Evolutionary conservation across 2,888 invertebrate genomes (phyloP), one percentile per base, ranked within the genome.

Genomic region (Aelia acuminata): DNA sequence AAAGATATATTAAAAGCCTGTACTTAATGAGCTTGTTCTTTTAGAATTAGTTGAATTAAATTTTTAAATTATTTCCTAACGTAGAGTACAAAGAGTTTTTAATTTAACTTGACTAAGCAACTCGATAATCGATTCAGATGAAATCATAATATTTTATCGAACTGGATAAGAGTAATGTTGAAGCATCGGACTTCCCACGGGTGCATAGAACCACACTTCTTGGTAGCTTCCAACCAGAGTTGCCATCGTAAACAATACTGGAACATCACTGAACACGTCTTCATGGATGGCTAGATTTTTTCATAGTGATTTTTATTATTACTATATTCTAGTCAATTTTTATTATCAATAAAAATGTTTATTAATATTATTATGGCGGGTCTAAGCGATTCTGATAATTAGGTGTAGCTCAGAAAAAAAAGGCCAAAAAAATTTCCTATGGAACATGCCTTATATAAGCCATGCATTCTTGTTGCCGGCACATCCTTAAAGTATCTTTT

Each of bases 101-200:
- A n/a, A n/a, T n/a, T n/a, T n/a, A n/a, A n/a, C n/a, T n/a, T n/a
- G n/a, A n/a, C n/a, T n/a, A n/a, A n/a, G n/a, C n/a, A n/a, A n/a
- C n/a, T n/a, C n/a, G n/a, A n/a, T n/a, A n/a, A n/a, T n/a, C n/a
- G n/a, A n/a, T n/a, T n/a, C n/a, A n/a, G n/a, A n/a, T n/a, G n/a
- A n/a, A n/a, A n/a, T n/a, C 22, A 57, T 57, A 57, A 26, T 13
- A 35, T 31, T 63, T 63, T 18, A 35, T 1, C 15, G 22, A 18
- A 18, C 18, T 35, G 35, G n/a, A 22, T 15, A 80, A 80, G 39
- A 75, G 47, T 1, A 47, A 20, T 22, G 1, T 47, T n/a, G 80
- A 80, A 80, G 43, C 80, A 80, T 80, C 43, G 80, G 39, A 22
- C 80, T 80, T 80, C 80, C 80, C 80, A 80, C 80, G 80, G 43